phyloP scores from a whole-genome alignment of 1,140 invertebrate species.

The Liolophura sinensis region DNA sequence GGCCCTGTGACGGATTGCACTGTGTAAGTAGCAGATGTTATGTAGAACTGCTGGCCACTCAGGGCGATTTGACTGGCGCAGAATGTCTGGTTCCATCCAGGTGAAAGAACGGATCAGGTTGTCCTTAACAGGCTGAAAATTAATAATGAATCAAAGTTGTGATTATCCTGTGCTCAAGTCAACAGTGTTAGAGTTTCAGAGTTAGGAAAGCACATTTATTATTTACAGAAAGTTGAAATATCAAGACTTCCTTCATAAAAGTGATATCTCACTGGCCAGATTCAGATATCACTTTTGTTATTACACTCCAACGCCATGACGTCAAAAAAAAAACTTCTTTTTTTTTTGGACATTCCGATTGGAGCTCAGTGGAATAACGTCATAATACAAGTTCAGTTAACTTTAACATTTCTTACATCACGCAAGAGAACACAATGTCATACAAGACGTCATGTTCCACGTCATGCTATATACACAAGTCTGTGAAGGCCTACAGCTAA shows the following conservation, averaged over 20 bases:
- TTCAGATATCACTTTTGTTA: too few relatives aligned
- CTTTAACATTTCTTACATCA: too few relatives aligned
- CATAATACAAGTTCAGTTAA: too few relatives aligned
- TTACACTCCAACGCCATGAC: too few relatives aligned
- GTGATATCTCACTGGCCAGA: neutral
- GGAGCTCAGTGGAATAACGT: too few relatives aligned
- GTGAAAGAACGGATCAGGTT: constrained; percentile 48
- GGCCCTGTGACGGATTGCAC: constrained; percentile 50
- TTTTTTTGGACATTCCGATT: too few relatives aligned
- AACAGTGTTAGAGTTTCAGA: neutral
- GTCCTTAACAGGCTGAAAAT: constrained; percentile 52
- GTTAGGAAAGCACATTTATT: neutral
- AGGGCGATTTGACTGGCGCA: constrained; percentile 42
- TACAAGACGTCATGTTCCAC: too few relatives aligned
- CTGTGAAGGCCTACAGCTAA: too few relatives aligned
- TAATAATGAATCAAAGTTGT: neutral
- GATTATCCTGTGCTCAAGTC: neutral
- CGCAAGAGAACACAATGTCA: too few relatives aligned
- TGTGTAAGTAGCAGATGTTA: constrained; percentile 57
- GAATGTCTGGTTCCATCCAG: constrained; percentile 52
- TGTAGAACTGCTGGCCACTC: constrained; percentile 56
- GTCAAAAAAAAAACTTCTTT: too few relatives aligned
- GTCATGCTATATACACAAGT: too few relatives aligned
- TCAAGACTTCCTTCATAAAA: neutral
- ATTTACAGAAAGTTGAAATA: neutral